Conservation (phyloP, 2,888 invertebrate species). For the Catocala nupta region DNA sequence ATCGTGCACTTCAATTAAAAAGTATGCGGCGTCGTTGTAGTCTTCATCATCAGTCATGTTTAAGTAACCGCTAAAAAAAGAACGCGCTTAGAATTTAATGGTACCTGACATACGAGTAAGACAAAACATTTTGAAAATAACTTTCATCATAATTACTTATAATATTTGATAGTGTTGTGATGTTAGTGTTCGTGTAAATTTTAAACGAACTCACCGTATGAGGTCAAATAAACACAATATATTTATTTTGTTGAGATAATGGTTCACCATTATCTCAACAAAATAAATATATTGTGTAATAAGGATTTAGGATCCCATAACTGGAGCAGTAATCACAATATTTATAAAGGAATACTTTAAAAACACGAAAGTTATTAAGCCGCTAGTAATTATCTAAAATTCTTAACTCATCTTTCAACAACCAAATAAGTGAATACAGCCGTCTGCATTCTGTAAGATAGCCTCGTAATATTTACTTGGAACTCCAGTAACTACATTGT, state of each 20-base stretch:
- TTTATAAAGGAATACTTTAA: too few relatives aligned
- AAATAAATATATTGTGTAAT: too few relatives aligned
- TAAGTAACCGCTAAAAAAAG: constrained; percentile 61
- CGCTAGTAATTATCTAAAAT: too few relatives aligned
- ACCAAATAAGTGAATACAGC: constrained; percentile 36
- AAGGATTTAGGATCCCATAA: too few relatives aligned
- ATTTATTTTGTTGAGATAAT: not conserved
- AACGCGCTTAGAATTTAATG: constrained; percentile 2
- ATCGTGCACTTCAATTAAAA: constrained; percentile 91
- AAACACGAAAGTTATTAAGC: too few relatives aligned
- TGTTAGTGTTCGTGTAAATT: too few relatives aligned
- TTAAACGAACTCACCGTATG: too few relatives aligned
- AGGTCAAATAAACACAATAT: not conserved
- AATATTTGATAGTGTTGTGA: not conserved
- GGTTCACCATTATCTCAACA: too few relatives aligned
- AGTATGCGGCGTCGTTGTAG: constrained; percentile 87
- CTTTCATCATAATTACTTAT: not conserved
- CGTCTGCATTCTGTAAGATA: constrained; percentile 23
- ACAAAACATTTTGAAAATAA: too few relatives aligned
- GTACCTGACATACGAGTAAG: not conserved
- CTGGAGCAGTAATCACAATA: too few relatives aligned
- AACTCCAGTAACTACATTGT: constrained; percentile 41
- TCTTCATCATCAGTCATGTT: constrained; percentile 77
- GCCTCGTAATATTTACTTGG: constrained; percentile 47
- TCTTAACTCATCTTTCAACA: constrained; percentile 45